Conservation (phyloP, 2,888 invertebrate genomes). For the Leptinotarsa juncta region DNA sequence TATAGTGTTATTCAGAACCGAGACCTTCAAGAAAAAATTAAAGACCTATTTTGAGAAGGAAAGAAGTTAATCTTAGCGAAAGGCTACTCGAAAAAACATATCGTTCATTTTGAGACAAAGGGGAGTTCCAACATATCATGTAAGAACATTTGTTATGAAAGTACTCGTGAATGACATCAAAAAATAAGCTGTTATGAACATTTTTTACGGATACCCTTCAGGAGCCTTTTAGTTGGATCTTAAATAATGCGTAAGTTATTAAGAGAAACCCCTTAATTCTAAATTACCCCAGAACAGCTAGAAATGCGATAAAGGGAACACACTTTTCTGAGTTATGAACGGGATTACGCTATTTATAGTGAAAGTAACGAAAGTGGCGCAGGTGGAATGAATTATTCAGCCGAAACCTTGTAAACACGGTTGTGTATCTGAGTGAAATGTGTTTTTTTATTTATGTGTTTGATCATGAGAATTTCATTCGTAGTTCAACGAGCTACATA, state of each 20-base stretch:
- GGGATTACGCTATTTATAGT: conserved; percentile 34
- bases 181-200: too few relatives aligned
- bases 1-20: too few relatives aligned
- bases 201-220: background rate
- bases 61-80: too few relatives aligned
- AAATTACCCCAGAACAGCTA: conserved; percentile 7
- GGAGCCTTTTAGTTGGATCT: background rate
- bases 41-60: too few relatives aligned
- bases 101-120: too few relatives aligned
- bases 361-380: conserved; percentile 5
- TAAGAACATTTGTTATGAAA: too few relatives aligned
- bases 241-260: conserved; percentile 4
- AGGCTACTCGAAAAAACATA: too few relatives aligned
- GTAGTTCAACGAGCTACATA: too few relatives aligned
- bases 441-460: background rate
- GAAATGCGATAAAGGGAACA: conserved; percentile 20
- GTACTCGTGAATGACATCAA: too few relatives aligned
- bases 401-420: background rate
- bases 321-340: conserved; percentile 35
- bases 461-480: too few relatives aligned
- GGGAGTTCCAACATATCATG: too few relatives aligned
- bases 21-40: too few relatives aligned
- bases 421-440: background rate
- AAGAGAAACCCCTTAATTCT: background rate
- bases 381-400: conserved; percentile 20